These are phyloP conservation scores for Aricia agestis DNA, from an alignment of 1,140 invertebrate species.

Conservation along the genomic window DNA sequence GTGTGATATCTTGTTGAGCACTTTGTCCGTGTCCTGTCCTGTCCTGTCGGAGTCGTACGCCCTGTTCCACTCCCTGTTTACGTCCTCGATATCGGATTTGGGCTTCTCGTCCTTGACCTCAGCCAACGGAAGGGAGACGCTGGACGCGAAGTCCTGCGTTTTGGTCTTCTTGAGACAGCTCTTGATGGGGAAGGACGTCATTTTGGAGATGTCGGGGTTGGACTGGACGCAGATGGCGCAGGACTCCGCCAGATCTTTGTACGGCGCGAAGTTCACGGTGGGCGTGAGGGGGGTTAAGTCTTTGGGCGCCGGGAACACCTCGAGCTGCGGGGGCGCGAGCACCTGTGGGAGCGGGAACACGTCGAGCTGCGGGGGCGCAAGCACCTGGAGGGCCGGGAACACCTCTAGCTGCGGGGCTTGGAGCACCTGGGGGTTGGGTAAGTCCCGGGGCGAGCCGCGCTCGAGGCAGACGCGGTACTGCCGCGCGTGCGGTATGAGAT, in stretches of 20 bases:
- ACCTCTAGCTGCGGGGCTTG: slow-evolving; percentile 23
- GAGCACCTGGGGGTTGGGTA: slow-evolving; percentile 38
- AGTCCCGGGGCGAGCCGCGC: slow-evolving; percentile 39
- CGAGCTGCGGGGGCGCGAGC: not conserved
- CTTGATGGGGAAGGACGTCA: slow-evolving; percentile 62
- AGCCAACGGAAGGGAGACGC: slow-evolving; percentile 62
- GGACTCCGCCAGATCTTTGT: slow-evolving; percentile 41
- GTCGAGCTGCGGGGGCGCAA: slow-evolving; percentile 29
- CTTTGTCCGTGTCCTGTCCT: slow-evolving; percentile 76
- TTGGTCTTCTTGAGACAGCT: slow-evolving; percentile 70
- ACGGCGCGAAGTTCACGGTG: slow-evolving; percentile 62
- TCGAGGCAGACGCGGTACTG: slow-evolving; percentile 54
- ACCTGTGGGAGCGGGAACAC: too few relatives aligned
- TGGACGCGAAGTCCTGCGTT: slow-evolving; percentile 47
- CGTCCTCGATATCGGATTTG: slow-evolving; percentile 60
- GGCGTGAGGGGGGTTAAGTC: slow-evolving; percentile 55
- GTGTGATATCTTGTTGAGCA: slow-evolving; percentile 84
- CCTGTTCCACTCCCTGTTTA: slow-evolving; percentile 60
- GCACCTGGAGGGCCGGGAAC: slow-evolving; percentile 35
- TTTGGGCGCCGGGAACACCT: slow-evolving; percentile 31
- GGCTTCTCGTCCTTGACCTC: slow-evolving; percentile 55
- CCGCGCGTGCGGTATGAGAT: slow-evolving; percentile 55
- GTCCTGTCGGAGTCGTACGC: slow-evolving; percentile 58
- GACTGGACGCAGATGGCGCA: slow-evolving; percentile 67
- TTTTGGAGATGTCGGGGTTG: slow-evolving; percentile 62